These are phyloP conservation scores for Chaetorhynchus papuensis DNA, from an alignment of 2,113 vertebrate genomes.

Conservation along the genomic window DNA sequence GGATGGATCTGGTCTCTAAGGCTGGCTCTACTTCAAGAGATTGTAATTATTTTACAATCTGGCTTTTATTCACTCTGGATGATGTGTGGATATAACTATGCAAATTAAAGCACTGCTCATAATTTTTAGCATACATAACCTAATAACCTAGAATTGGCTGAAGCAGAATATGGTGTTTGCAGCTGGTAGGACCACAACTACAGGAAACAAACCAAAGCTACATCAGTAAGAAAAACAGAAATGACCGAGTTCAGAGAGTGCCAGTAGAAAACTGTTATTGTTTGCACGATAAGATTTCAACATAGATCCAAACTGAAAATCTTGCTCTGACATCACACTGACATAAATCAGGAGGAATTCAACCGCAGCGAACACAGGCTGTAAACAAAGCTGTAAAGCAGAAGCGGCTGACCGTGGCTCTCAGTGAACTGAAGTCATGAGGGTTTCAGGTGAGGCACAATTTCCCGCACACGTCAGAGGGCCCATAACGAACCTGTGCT, in stretches of 20 bases:
- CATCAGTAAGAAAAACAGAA: slow-evolving; percentile 43
- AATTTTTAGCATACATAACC: slow-evolving; percentile 68
- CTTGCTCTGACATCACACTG: slow-evolving; percentile 9
- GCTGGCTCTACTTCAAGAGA: slow-evolving; percentile 75
- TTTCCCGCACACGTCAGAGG: neutral
- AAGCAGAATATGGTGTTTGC: slow-evolving; percentile 52
- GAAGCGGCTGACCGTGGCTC: neutral
- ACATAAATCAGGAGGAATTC: slow-evolving; percentile 47
- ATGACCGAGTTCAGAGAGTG: neutral
- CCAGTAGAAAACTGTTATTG: neutral
- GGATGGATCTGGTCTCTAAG: slow-evolving; percentile 62
- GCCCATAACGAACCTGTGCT: neutral
- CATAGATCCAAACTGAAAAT: neutral
- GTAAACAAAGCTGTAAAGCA: slow-evolving; percentile 36
- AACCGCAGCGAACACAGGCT: neutral
- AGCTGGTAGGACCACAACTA: slow-evolving; percentile 39
- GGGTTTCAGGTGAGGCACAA: slow-evolving; percentile 8
- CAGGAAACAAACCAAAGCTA: slow-evolving; percentile 14
- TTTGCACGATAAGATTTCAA: slow-evolving; percentile 23
- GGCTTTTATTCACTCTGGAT: slow-evolving; percentile 74
- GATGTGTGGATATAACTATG: slow-evolving; percentile 72
- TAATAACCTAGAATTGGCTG: slow-evolving; percentile 70
- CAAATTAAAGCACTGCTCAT: slow-evolving; percentile 66
- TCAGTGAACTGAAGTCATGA: neutral
- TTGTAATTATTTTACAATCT: slow-evolving; percentile 81